phyloP scores from a whole-genome alignment of 2,113 vertebrate genomes.

The Galemys pyrenaicus region DNA sequence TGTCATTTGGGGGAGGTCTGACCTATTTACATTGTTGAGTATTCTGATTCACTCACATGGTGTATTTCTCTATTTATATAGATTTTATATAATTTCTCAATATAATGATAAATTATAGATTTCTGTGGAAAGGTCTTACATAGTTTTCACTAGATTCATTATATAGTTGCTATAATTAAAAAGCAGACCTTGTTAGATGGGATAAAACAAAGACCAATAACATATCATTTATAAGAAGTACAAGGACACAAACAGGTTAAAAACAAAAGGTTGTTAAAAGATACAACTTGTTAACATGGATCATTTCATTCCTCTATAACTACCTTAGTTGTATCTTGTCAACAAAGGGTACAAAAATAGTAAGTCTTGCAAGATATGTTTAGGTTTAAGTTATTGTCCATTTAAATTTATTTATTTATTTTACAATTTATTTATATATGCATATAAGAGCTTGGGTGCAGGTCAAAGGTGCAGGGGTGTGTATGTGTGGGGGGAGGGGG shows the following conservation, averaged over 20 bases:
- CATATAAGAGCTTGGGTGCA: no score
- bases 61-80: neutral
- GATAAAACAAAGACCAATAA: neutral
- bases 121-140: neutral
- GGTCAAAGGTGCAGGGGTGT: no score
- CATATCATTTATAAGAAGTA: neutral
- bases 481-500: no score
- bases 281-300: neutral
- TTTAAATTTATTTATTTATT: no score
- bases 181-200: neutral
- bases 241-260: neutral
- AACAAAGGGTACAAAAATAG: neutral
- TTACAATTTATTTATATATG: no score
- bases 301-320: neutral
- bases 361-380: neutral
- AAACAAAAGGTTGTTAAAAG: neutral
- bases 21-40: neutral
- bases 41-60: neutral
- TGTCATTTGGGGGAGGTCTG: neutral
- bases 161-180: neutral
- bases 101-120: neutral
- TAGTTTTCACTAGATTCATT: neutral
- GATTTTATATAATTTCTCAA: neutral
- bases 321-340: neutral
- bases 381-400: neutral